Evolutionary conservation across 2,797 vertebrate genomes (phyloP).

Genomic region (Phoeniculus purpureus): DNA sequence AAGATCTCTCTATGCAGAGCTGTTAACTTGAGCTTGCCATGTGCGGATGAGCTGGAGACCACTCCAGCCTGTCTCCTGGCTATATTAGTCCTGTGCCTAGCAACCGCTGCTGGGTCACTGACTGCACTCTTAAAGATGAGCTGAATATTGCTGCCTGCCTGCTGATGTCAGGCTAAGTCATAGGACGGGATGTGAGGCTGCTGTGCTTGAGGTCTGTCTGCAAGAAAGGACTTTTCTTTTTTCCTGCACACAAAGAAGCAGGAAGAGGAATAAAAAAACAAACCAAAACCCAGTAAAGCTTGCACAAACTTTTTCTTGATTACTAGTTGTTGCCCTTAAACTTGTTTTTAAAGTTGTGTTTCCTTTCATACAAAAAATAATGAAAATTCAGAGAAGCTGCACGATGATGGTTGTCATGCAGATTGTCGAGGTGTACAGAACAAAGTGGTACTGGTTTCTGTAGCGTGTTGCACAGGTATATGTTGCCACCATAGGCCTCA

Average conservation of each 20-base stretch:
- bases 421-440: background rate
- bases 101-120: slow-evolving; percentile 44
- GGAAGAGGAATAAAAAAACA: background rate
- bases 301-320: background rate
- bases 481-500: background rate
- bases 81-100: slow-evolving; percentile 50
- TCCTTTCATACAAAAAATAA: background rate
- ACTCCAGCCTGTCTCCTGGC: background rate
- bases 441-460: background rate
- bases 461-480: accelerated
- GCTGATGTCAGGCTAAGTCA: background rate
- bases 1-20: background rate
- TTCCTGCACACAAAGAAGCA: background rate
- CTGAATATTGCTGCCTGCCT: slow-evolving; percentile 26
- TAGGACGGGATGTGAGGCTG: background rate
- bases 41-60: background rate
- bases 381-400: background rate
- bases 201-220: background rate
- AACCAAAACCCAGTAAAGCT: background rate
- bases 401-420: accelerated
- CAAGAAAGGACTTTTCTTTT: background rate
- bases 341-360: background rate
- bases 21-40: background rate
- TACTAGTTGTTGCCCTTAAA: background rate
- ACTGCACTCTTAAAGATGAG: background rate